Base-by-base conservation (phyloP, 2,888 invertebrate genomes). In the Ypsolopha sequella region DNA sequence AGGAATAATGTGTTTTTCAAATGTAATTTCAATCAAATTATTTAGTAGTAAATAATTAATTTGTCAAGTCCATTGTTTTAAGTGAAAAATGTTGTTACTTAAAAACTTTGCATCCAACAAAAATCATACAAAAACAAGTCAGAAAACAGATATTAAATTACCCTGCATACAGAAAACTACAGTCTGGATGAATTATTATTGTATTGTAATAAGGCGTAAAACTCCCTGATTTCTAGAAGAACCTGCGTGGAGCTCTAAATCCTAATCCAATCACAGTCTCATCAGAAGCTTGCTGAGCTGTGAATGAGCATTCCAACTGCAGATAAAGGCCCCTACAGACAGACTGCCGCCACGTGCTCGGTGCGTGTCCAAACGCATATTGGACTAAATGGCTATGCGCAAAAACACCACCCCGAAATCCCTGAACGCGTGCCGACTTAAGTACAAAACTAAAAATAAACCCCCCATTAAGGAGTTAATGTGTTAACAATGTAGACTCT, bases 401-500 rank as follows among this genome's bases (percentile, higher is more conserved):
- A 24, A 24, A 24, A 24, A 24, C 24, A 4, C 24, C 24, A 24
- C 38, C 46, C 46, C 39, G 14, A 51, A 51, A 53, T 48, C 49
- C 53, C 58, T 55, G 61, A 64, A 68, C 71, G 69, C 71, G 73
- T 70, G 73, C 68, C 69, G 61, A 14, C 60, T 66, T 74, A 78
- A 77, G 41, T 49, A 80, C 72, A 75, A 71, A 76, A 69, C 81
- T 76, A 79, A 80, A 81, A 80, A 81, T 80, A 84, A 70, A 65
- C 66, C 72, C 68, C 72, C 80, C 69, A 76, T 79, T 78, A 75
- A 69, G 65, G 68, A 76, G 76, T 76, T 82, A 85, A 84, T 82
- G 82, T 73, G 74, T 68, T 76, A 78, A 80, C 82, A 77, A 75
- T 77, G 79, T 73, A 50, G 38, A 33, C 36, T 38, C 39, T 11